Conservation (phyloP, 2,888 invertebrate genomes). For the Coenonympha arcania region DNA sequence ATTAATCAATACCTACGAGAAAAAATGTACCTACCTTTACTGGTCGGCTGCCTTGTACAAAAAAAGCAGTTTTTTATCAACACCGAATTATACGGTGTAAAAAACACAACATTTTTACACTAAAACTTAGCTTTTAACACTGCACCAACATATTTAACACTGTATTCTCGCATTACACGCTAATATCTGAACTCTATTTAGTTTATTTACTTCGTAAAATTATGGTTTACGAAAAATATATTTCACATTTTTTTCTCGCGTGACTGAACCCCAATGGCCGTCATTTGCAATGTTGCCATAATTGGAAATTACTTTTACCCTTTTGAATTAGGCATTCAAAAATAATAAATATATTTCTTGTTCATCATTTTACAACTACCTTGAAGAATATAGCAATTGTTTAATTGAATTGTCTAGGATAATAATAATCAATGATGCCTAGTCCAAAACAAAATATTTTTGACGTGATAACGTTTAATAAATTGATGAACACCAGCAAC, state of each 20-base stretch:
- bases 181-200: conserved; percentile 19
- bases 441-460: no score
- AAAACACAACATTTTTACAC: conserved; percentile 34
- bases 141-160: conserved; percentile 12
- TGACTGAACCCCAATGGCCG: conserved; percentile 49
- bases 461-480: no score
- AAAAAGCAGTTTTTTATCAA: conserved; percentile 31
- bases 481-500: no score
- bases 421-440: no score
- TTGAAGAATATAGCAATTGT: no score
- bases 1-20: conserved; percentile 51
- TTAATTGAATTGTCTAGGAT: no score
- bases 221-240: conserved; percentile 38
- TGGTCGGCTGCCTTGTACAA: conserved; percentile 18
- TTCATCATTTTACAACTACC: no score
- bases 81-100: conserved; percentile 46
- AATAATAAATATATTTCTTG: no score
- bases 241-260: conserved; percentile 46
- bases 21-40: conserved; percentile 20
- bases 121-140: conserved; percentile 21
- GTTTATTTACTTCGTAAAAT: conserved; percentile 35
- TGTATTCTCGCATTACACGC: conserved; percentile 13
- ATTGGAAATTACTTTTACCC: not conserved
- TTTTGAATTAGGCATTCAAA: not conserved
- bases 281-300: conserved; percentile 42